A percentile compares a stretch with the other conserved stretches of the same genome.
Evolutionary conservation across 2,797 vertebrate genomes (phyloP).

Genomic region (Hypotaenidia okinawae): DNA sequence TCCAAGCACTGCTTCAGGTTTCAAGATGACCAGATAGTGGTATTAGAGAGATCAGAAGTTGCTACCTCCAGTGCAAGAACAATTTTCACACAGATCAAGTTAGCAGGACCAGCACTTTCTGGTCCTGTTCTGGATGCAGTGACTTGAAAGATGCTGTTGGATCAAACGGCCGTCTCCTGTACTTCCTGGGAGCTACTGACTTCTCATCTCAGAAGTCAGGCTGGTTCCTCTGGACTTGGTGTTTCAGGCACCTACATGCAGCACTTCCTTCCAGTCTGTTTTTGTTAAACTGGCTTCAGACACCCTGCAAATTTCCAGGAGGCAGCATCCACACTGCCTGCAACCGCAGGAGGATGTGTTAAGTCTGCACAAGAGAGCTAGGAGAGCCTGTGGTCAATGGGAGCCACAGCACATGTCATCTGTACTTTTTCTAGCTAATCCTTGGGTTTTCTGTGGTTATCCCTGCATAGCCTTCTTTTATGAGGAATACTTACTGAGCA

Average conservation of each 20-base stretch:
- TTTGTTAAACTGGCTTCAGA: neutral
- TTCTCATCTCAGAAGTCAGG: neutral
- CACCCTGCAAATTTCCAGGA: neutral
- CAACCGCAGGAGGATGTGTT: neutral
- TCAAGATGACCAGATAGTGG: neutral
- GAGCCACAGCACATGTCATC: neutral
- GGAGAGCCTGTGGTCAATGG: neutral
- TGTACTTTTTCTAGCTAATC: neutral
- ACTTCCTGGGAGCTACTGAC: neutral
- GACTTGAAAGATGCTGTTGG: neutral
- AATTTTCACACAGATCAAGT: neutral
- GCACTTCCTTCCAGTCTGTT: neutral
- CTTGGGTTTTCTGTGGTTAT: neutral
- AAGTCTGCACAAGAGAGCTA: too few relatives aligned
- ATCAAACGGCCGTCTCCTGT: neutral
- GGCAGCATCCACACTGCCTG: neutral
- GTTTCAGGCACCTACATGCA: neutral
- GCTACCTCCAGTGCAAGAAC: neutral
- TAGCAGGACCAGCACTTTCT: neutral
- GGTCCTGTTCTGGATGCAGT: neutral
- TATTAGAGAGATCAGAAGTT: neutral
- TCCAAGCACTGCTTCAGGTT: neutral
- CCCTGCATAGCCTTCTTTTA: neutral
- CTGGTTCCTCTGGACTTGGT: neutral
- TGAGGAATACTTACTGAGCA: neutral